phyloP scores from a whole-genome alignment of 1,140 invertebrate genomes.

The Drosophila subpulchrella region DNA sequence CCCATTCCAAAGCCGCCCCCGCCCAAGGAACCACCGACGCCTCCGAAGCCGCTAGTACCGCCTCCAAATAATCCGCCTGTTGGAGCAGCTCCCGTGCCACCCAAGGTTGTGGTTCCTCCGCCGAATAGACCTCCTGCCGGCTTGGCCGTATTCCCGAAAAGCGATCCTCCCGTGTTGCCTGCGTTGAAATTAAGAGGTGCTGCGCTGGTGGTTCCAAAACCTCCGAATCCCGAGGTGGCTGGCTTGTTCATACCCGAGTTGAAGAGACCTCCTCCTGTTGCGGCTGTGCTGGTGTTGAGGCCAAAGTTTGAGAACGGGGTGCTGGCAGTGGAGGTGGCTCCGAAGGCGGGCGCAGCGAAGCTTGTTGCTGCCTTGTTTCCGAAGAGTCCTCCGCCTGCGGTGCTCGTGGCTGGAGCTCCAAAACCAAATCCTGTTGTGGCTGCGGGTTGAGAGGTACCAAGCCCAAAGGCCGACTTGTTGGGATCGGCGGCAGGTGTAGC shows the following conservation, averaged over 20 bases:
- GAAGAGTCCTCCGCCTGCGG: constrained; percentile 74
- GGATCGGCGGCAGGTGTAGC: constrained; percentile 85
- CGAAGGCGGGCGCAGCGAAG: constrained; percentile 83
- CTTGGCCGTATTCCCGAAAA: constrained; percentile 71
- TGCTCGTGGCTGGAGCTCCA: constrained; percentile 76
- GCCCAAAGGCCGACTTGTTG: constrained; percentile 85
- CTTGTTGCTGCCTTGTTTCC: constrained; percentile 81
- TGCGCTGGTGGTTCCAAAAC: constrained; percentile 70
- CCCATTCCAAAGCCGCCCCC: constrained; percentile 56
- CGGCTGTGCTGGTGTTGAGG: constrained; percentile 70
- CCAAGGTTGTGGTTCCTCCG: constrained; percentile 46
- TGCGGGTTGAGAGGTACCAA: constrained; percentile 84
- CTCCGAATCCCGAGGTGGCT: constrained; percentile 84
- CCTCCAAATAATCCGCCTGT: constrained; percentile 84
- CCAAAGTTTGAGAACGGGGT: constrained; percentile 76
- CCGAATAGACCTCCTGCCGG: constrained; percentile 84
- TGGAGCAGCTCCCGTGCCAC: constrained; percentile 35
- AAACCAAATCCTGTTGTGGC: constrained; percentile 83
- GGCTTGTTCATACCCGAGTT: constrained; percentile 85
- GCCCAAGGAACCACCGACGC: constrained; percentile 29
- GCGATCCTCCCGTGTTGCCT: constrained; percentile 84
- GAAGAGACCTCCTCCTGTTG: constrained; percentile 85
- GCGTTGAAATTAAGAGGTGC: constrained; percentile 84
- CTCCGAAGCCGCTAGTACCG: constrained; percentile 70
- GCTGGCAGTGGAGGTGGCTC: constrained; percentile 68